Percentiles rank a stretch among this genome's conserved stretches.
Conservation (phyloP, 2,797 vertebrate genomes). For the Cuculus canorus region DNA sequence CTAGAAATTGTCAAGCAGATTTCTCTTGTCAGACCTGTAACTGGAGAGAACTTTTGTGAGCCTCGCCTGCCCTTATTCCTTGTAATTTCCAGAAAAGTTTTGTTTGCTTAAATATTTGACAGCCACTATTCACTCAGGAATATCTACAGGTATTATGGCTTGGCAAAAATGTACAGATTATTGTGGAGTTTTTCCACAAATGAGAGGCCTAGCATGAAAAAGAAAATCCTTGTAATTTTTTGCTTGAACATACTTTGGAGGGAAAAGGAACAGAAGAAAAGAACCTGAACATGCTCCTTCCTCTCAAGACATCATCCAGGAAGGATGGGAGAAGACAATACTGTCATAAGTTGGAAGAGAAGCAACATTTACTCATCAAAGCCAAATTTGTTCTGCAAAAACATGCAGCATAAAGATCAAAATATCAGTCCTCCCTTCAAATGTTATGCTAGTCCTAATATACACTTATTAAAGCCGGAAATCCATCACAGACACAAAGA, state of each 20-base stretch:
- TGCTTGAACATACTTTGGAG: background rate
- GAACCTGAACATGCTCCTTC: background rate
- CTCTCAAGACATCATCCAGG: background rate
- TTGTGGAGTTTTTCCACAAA: background rate
- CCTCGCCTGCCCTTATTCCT: background rate
- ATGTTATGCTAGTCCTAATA: background rate
- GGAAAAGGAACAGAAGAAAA: background rate
- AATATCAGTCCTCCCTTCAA: background rate
- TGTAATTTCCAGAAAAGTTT: background rate
- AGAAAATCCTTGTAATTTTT: background rate
- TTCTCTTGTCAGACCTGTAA: background rate
- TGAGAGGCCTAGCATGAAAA: background rate
- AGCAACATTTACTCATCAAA: background rate
- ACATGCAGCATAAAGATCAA: background rate
- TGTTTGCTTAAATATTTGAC: background rate
- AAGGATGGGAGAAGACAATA: background rate
- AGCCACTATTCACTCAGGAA: background rate
- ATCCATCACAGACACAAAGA: background rate
- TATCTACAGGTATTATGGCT: background rate
- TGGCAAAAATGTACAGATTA: background rate
- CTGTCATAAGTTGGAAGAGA: background rate
- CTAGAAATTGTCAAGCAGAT: background rate
- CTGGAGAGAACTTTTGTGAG: background rate
- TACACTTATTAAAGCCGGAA: background rate
- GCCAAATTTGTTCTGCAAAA: background rate